These are phyloP conservation scores for Synergus japonicus DNA, from an alignment of 2,888 invertebrate genomes.

Conservation along the genomic window DNA sequence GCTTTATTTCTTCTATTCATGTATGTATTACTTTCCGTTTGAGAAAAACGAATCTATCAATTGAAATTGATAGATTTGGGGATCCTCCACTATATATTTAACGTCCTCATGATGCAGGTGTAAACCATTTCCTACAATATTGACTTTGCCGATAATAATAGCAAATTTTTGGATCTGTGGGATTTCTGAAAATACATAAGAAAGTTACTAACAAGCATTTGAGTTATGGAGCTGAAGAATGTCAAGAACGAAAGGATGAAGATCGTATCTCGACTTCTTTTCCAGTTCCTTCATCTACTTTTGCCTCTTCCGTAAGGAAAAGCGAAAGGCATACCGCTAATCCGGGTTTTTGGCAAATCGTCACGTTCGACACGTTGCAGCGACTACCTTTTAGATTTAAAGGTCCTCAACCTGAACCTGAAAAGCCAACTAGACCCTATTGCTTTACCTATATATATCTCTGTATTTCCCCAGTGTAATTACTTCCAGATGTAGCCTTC, in stretches of 20 bases:
- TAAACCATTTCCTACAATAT: not conserved
- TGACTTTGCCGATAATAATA: not conserved
- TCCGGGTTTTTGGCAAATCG: constrained; percentile 61
- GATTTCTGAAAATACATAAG: not conserved
- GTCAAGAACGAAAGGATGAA: constrained; percentile 23
- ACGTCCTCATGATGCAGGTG: not conserved
- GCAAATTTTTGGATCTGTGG: not conserved
- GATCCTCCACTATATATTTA: not conserved
- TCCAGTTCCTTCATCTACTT: constrained; percentile 9
- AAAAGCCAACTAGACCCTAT: not conserved
- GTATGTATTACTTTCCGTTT: too few relatives aligned
- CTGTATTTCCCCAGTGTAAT: constrained; percentile 58
- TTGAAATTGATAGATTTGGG: too few relatives aligned
- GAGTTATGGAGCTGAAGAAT: not conserved
- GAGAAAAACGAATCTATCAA: too few relatives aligned
- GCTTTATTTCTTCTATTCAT: not conserved
- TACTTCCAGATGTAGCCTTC: constrained; percentile 70
- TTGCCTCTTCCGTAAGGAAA: constrained; percentile 50
- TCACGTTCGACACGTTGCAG: constrained; percentile 62
- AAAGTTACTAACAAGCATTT: constrained; percentile 5
- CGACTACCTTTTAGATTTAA: constrained; percentile 35
- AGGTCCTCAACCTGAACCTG: constrained; percentile 15
- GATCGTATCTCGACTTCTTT: constrained; percentile 57
- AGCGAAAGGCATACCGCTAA: constrained; percentile 62
- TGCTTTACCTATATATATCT: not conserved